Base-by-base conservation (phyloP, 2,113 vertebrate species). In the Chaetorhynchus papuensis region DNA sequence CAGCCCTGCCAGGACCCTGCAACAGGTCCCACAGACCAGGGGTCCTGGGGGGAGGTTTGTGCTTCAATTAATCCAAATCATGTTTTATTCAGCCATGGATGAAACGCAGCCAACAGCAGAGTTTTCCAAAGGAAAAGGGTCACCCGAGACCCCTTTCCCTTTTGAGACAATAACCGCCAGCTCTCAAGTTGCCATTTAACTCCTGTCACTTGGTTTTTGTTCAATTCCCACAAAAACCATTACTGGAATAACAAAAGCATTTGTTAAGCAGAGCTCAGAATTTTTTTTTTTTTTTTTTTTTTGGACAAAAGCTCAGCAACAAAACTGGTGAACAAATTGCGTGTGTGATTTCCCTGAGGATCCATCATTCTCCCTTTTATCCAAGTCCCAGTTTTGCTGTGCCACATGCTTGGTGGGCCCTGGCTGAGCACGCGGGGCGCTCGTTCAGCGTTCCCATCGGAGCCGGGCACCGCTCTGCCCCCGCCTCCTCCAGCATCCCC, bases 271-370 rank as follows among this genome's bases (percentile, higher is more conserved):
- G 66, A 88, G 61, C 69, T 93, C 70, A 87, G 80, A 84, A 42
- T 57, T 13, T 39, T 35, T 71, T 50, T 59, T 79, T 81, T 53
- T n/a, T n/a, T n/a, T n/a, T 71, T 39, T 68, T 50, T 59, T 79
- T 81, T 53, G 10, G 31, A 79, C 57, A 92, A 92, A 94, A 78
- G 11, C 87, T 89, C 41, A 77, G 50, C 37, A 77, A 75, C 37
- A 89, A 61, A 81, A 88, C 56, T 12, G 65, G 57, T 84, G 91
- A 95, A 76, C 66, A 80, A 97, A 95, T 63, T 85, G 90, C 60
- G 47, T 42, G 20, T 50, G 53, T 95, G 80, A 97, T 97, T 97
- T 97, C 96, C 91, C 91, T 2, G n/a, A 53, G 79, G 92, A 95
- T 7, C 66, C 76, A 6, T n/a, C 42, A 11, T 28, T 64, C 39